Evolutionary conservation across 2,888 invertebrate species (phyloP).

Genomic region (Choristoneura rosaceana): DNA sequence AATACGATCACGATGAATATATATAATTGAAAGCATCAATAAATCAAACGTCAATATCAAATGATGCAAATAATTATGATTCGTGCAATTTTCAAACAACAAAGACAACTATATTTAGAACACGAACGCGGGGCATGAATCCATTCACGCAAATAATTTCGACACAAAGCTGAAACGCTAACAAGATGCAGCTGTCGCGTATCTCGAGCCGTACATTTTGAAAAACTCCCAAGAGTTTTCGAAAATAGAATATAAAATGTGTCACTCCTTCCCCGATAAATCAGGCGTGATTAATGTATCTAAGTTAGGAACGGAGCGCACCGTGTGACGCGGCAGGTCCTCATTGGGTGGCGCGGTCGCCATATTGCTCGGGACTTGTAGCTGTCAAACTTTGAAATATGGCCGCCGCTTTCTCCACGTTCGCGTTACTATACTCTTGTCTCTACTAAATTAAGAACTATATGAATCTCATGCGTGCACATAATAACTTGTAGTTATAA

Average conservation of each 20-base stretch:
- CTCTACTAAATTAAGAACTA: constrained; percentile 70
- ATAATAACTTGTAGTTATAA: constrained; percentile 46
- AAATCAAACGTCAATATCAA: constrained; percentile 70
- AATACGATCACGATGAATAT: constrained; percentile 65
- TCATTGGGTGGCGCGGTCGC: constrained; percentile 84
- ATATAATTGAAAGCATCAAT: constrained; percentile 63
- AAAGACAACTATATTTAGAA: constrained; percentile 64
- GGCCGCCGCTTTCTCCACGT: constrained; percentile 72
- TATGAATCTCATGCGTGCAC: constrained; percentile 60
- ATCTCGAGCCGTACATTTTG: constrained; percentile 78
- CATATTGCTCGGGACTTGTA: constrained; percentile 84
- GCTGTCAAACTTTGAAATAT: constrained; percentile 85
- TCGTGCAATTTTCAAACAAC: constrained; percentile 68
- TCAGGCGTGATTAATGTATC: constrained; percentile 82
- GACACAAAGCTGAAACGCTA: constrained; percentile 79
- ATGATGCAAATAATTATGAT: constrained; percentile 72
- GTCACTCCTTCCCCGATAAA: constrained; percentile 84
- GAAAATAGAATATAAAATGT: constrained; percentile 85
- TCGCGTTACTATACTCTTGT: constrained; percentile 76
- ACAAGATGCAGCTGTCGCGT: constrained; percentile 84
- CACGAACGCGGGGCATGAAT: constrained; percentile 57
- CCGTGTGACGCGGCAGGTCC: constrained; percentile 80
- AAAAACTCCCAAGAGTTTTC: constrained; percentile 80
- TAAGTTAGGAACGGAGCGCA: constrained; percentile 74
- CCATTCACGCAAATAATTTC: constrained; percentile 79